Conservation (phyloP, 2,888 invertebrate genomes). For the Acleris literana region DNA sequence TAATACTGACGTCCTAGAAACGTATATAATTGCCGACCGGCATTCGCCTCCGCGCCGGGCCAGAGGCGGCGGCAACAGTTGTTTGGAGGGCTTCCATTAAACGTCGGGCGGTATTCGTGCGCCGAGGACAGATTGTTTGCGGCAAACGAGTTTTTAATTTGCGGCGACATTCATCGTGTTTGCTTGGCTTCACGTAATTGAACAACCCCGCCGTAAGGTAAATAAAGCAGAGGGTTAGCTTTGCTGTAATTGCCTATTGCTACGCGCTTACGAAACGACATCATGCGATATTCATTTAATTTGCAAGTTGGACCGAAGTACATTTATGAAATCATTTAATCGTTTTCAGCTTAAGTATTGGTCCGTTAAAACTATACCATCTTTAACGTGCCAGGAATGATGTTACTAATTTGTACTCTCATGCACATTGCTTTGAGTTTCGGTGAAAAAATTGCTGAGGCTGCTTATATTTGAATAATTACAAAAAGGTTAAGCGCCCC, state of each 20-base stretch:
- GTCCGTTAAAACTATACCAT: too few relatives aligned
- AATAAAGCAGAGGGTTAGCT: constrained; percentile 30
- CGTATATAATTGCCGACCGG: constrained; percentile 19
- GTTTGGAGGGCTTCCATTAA: constrained; percentile 45
- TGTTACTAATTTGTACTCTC: too few relatives aligned
- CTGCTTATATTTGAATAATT: too few relatives aligned
- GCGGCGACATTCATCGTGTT: constrained; percentile 72
- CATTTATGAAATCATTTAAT: too few relatives aligned
- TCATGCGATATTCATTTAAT: neutral
- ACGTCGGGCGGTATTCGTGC: constrained; percentile 48
- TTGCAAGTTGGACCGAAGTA: too few relatives aligned
- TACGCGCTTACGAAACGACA: neutral
- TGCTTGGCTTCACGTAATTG: constrained; percentile 76
- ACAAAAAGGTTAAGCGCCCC: too few relatives aligned
- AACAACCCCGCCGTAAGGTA: constrained; percentile 54
- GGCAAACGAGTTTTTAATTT: constrained; percentile 76
- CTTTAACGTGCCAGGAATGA: too few relatives aligned
- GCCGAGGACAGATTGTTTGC: constrained; percentile 59
- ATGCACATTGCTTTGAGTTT: too few relatives aligned
- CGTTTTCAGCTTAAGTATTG: too few relatives aligned
- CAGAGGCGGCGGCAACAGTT: constrained; percentile 38
- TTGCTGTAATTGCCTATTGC: constrained; percentile 27
- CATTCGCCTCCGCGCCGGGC: constrained; percentile 12
- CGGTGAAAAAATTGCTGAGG: too few relatives aligned
- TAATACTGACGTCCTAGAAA: constrained; percentile 2